These are phyloP conservation scores for Emys orbicularis DNA, from an alignment of 2,797 vertebrate genomes.

Conservation along the genomic window DNA sequence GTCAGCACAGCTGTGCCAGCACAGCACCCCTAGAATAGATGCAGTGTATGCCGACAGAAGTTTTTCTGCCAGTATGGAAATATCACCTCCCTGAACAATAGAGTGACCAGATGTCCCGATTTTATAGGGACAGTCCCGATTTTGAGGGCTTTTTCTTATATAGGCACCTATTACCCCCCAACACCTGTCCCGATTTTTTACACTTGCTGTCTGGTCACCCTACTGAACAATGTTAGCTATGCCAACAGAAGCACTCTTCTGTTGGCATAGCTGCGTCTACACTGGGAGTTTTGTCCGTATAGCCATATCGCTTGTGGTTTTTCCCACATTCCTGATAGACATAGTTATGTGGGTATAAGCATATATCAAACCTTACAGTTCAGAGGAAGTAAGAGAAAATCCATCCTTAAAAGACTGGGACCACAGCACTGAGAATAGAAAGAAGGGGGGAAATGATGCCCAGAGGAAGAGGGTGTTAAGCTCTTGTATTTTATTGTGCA, in stretches of 20 bases:
- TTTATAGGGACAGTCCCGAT: no score
- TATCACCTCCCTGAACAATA: neutral
- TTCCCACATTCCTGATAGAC: no score
- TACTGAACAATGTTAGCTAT: neutral
- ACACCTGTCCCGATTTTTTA: no score
- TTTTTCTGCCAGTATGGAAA: neutral
- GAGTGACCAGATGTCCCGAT: no score
- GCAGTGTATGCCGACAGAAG: neutral
- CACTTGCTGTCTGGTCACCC: no score
- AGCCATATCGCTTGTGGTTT: no score
- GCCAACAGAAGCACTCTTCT: neutral
- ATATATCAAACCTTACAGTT: neutral
- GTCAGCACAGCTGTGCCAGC: neutral
- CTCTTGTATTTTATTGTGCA: neutral
- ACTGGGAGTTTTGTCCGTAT: no score
- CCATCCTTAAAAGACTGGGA: neutral
- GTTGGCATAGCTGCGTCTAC: no score
- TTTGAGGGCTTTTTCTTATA: no score
- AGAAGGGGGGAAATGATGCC: neutral
- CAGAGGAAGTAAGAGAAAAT: neutral
- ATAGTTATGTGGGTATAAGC: no score
- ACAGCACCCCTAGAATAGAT: neutral
- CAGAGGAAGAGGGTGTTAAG: neutral
- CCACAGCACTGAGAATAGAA: neutral
- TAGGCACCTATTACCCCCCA: no score